Evolutionary conservation across 2,888 invertebrate genomes (phyloP).

Genomic region (Drosophila buzzatii): DNA sequence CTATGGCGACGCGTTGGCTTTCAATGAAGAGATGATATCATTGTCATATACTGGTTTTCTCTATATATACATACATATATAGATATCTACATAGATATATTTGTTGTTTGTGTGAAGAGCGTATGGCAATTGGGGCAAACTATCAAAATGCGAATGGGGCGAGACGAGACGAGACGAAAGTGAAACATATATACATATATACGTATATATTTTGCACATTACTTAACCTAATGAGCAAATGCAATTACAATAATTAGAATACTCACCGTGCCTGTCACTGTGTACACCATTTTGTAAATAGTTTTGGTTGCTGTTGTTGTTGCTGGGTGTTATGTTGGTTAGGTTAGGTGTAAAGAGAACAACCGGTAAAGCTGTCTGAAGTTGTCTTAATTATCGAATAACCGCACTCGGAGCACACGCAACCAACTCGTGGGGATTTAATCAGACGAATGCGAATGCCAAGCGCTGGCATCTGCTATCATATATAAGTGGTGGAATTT

Average conservation of each 20-base stretch:
- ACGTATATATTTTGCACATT: conserved; percentile 22
- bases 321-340: conserved; percentile 2
- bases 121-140: conserved; percentile 46
- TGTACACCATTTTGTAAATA: conserved; percentile 81
- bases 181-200: not conserved
- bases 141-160: conserved; percentile 11
- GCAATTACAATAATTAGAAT: conserved; percentile 5
- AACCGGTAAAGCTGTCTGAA: conserved; percentile 57
- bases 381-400: conserved; percentile 55
- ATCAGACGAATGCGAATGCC: conserved; percentile 57
- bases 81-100: conserved; percentile 7
- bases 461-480: conserved; percentile 28
- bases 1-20: conserved; percentile 38
- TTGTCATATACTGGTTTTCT: conserved; percentile 54
- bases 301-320: conserved; percentile 30
- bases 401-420: conserved; percentile 37
- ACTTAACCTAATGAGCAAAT: conserved; percentile 41
- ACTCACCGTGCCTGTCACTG: conserved; percentile 82
- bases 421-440: conserved; percentile 56
- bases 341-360: conserved; percentile 24
- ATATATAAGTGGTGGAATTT: conserved; percentile 14
- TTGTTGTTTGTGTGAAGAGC: conserved; percentile 15
- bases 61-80: conserved; percentile 14
- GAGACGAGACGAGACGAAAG: conserved; percentile 15
- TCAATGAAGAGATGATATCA: conserved; percentile 61